phyloP scores from a whole-genome alignment of 2,888 invertebrate genomes.

The Agriopis aurantiaria region DNA sequence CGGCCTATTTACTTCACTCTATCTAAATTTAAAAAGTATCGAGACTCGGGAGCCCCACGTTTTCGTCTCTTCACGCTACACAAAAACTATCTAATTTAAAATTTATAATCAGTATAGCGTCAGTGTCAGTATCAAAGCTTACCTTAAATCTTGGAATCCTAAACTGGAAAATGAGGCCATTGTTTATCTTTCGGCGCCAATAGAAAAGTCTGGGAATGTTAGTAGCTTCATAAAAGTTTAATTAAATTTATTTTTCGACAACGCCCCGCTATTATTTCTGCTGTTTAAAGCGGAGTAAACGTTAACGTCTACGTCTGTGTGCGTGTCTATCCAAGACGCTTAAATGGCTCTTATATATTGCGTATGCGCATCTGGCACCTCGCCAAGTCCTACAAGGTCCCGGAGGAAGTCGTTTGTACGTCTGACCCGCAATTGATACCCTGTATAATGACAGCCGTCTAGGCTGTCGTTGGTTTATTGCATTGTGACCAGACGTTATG shows the following conservation, averaged over 20 bases:
- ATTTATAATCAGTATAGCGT: constrained; percentile 5
- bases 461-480: background rate
- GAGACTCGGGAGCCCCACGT: constrained; percentile 9
- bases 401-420: constrained; percentile 19
- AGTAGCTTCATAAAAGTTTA: background rate
- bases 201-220: background rate
- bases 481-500: constrained; percentile 2
- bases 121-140: constrained; percentile 11
- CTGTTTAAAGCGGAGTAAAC: background rate
- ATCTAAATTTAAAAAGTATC: constrained; percentile 31
- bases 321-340: constrained; percentile 6
- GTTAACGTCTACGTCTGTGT: background rate
- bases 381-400: constrained; percentile 32
- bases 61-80: constrained; percentile 18
- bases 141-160: background rate
- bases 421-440: constrained; percentile 26
- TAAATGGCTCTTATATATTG: background rate
- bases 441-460: constrained; percentile 3
- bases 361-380: constrained; percentile 28
- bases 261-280: background rate
- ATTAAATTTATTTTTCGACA: background rate
- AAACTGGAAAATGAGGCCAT: background rate
- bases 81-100: constrained; percentile 7
- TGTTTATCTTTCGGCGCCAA: background rate
- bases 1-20: constrained; percentile 28